Percentiles rank a stretch among this genome's conserved stretches.
Conservation (phyloP, 1,140 invertebrate genomes). For the Glomeris maerens region DNA sequence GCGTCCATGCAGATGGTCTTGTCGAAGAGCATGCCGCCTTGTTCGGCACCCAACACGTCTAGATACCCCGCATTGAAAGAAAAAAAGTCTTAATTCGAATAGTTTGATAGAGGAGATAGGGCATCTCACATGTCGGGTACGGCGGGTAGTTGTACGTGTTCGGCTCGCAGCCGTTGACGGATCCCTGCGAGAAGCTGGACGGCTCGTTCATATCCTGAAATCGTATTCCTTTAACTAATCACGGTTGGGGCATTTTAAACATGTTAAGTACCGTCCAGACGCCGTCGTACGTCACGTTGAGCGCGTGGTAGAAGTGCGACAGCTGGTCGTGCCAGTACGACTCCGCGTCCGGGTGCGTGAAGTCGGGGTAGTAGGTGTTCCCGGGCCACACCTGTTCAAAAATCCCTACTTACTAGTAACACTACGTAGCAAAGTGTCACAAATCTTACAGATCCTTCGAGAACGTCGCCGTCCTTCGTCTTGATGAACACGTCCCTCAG, state of each 20-base stretch:
- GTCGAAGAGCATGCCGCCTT: slow-evolving; percentile 27
- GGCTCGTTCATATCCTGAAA: background rate
- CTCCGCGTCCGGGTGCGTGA: background rate
- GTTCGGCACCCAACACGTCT: background rate
- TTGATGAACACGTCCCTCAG: background rate
- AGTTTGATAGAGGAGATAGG: background rate
- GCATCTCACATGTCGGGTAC: background rate
- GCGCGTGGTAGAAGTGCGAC: background rate
- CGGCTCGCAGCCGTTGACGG: background rate
- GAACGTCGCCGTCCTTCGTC: background rate
- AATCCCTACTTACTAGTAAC: background rate
- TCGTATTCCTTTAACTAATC: background rate
- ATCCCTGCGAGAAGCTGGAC: background rate
- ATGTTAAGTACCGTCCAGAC: background rate
- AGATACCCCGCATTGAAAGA: background rate
- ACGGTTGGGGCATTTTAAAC: background rate
- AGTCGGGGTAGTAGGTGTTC: background rate
- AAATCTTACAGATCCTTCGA: background rate
- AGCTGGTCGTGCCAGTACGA: background rate
- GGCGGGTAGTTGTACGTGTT: background rate
- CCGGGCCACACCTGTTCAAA: background rate
- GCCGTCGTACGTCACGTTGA: background rate
- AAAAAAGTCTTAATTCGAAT: slow-evolving; percentile 4
- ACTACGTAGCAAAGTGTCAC: background rate
- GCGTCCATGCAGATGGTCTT: slow-evolving; percentile 26